Base-by-base conservation (phyloP, 2,797 vertebrate species). In the Emydoidea blandingii region DNA sequence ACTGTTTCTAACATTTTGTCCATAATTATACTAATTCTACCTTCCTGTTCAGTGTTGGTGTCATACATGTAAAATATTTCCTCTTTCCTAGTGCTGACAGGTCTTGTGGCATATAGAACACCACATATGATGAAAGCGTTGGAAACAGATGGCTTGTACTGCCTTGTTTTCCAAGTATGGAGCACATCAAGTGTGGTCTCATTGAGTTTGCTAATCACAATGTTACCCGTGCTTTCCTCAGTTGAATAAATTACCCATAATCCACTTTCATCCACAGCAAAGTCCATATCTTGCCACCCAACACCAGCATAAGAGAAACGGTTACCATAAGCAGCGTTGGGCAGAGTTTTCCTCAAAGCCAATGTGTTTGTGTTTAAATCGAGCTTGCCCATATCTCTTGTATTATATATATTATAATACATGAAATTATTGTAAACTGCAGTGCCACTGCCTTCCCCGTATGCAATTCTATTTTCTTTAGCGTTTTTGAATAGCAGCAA, bases 171-270 rank as follows among this genome's bases (percentile, higher is more conserved):
- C 98, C 98, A 98, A 92, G 98, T 98, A 81, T 89, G 94, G 76
- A 98, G 86, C 96, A 98, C 98, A 80, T 93, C 95, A 85, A 98
- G 98, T 68, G 98, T 97, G 59, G 98, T 98, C 56, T 98, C 98
- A 54, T 98, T 98, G 96, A 98, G 96, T 94, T 97, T 98, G 95
- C 98, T 98, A 92, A 98, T 98, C 96, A 98, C 97, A 54, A 98
- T 98, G 94, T 98, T 98, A 89, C 98, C 98, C 78, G 96, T 95
- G 87, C 82, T 98, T 89, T 92, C 93, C 97, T 98, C 98, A 16
- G 98, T 98, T 86, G 98, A 97, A 97, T 98, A 98, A 95, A 98
- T 98, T 93, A 98, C 98, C 98, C 98, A 98, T 91, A 98, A 95
- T 19, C 98, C 98, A 91, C 84, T 97, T 96, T 98, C 98, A 97